These are phyloP conservation scores for Drosophila niveifrons DNA, from an alignment of 2,888 invertebrate species.

Conservation along the genomic window DNA sequence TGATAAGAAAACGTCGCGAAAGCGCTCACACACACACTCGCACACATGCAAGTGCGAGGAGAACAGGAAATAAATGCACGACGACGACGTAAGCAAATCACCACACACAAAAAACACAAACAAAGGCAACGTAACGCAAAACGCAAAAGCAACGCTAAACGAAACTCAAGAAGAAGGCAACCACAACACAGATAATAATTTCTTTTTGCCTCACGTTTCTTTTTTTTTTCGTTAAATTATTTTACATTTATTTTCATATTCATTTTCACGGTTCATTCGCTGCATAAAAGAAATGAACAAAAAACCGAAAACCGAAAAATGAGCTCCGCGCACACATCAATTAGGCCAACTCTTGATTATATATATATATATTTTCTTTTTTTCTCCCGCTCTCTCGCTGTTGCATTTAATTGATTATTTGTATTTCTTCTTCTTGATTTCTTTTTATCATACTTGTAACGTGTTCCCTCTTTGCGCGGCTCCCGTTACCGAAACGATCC, in stretches of 20 bases:
- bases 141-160: not conserved
- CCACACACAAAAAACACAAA: slow-evolving; percentile 41
- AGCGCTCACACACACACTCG: slow-evolving; percentile 37
- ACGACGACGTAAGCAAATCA: slow-evolving; percentile 2
- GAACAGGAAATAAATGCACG: slow-evolving; percentile 61
- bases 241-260: slow-evolving; percentile 29
- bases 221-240: slow-evolving; percentile 19
- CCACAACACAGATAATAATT: slow-evolving; percentile 48
- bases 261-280: slow-evolving; percentile 40
- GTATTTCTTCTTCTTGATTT: slow-evolving; percentile 30
- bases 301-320: slow-evolving; percentile 43
- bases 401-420: slow-evolving; percentile 62
- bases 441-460: slow-evolving; percentile 32
- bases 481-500: slow-evolving; percentile 41
- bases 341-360: slow-evolving; percentile 48
- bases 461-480: slow-evolving; percentile 2
- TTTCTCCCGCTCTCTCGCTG: slow-evolving; percentile 14
- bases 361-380: not conserved
- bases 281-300: slow-evolving; percentile 20
- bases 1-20: slow-evolving; percentile 58
- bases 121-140: slow-evolving; percentile 36
- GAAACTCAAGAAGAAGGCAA: slow-evolving; percentile 28
- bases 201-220: slow-evolving; percentile 24
- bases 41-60: slow-evolving; percentile 22
- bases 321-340: slow-evolving; percentile 28